Conservation (phyloP, 2,888 invertebrate genomes). For the Archips xylosteana region DNA sequence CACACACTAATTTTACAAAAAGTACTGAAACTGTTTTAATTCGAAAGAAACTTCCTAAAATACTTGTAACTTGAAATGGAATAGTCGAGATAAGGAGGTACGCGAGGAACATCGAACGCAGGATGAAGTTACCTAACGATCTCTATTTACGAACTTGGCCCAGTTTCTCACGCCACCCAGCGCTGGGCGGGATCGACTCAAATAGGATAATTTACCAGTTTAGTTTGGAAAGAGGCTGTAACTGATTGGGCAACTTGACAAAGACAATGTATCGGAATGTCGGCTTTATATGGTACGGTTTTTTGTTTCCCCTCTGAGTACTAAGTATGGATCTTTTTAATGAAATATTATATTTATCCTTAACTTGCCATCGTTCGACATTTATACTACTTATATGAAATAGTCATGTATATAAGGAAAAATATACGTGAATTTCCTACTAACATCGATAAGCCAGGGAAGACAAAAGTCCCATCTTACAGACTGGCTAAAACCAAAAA, state of each 20-base stretch:
- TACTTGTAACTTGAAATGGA: conserved; percentile 19
- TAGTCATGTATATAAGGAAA: too few relatives aligned
- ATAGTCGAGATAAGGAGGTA: conserved; percentile 28
- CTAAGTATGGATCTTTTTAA: too few relatives aligned
- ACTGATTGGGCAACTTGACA: conserved; percentile 3
- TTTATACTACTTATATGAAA: too few relatives aligned
- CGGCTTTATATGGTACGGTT: not conserved
- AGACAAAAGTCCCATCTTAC: too few relatives aligned
- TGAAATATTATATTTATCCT: too few relatives aligned
- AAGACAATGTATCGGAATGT: conserved; percentile 5
- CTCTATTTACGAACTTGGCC: conserved; percentile 33
- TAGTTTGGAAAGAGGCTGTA: conserved; percentile 5
- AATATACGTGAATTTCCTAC: too few relatives aligned
- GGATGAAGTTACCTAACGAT: conserved; percentile 25
- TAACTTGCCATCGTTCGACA: too few relatives aligned
- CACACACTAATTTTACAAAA: not conserved
- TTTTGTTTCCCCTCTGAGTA: not conserved
- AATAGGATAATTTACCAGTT: conserved; percentile 16
- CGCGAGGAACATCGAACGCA: conserved; percentile 8
- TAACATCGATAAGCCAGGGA: too few relatives aligned
- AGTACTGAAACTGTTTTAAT: conserved; percentile 18
- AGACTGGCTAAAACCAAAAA: too few relatives aligned
- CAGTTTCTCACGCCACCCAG: conserved; percentile 14
- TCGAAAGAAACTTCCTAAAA: conserved; percentile 14
- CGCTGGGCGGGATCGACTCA: not conserved